Evolutionary conservation across 2,797 vertebrate species (phyloP), one percentile per base, ranked within the genome.

Genomic region (Jordanella pulchra): DNA sequence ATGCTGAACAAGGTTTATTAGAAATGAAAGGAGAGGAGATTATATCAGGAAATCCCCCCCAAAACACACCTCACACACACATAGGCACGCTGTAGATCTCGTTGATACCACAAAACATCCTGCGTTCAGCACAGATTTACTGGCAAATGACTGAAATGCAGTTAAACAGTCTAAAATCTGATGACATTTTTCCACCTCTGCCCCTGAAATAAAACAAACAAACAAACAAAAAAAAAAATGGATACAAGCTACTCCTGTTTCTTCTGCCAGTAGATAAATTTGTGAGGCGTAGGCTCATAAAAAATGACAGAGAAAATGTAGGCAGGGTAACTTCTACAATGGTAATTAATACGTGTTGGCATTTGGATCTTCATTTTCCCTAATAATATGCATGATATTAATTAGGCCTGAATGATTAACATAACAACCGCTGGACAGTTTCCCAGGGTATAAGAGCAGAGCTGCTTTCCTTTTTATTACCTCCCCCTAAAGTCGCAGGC

Each of bases 351-450:
- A 67, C 86, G 89, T 80, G 83, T 81, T 91, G 91, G 83, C 88
- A 92, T 93, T 94, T 93, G 85, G 92, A 83, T 93, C 86, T 90
- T 86, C 92, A 90, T 88, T 92, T 45, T 89, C 89, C 85, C 86
- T 95, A 95, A 95, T 94, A 85, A 88, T 91, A 95, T 94, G 93
- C 91, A 82, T 91, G 89, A 78, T 93, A 94, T 94, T 95, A 95
- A 95, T 94, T 94, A 92, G 85, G 83, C 77, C 81, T 70, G 85
- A 84, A 79, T 89, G 73, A 95, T 96, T 95, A 93, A 92, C 92
- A 95, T 94, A 95, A 92, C 80, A 93, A 88, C 91, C 85, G 78
- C 87, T 87, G 91, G 92, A 89, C 89, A 87, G 79, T 90, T 85
- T 94, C 92, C 91, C 79, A 78, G 79, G 91, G 91, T 92, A 25